Percentiles rank a stretch among this genome's conserved stretches.
These are phyloP conservation scores for Morinoia aosen DNA, from an alignment of 2,888 invertebrate genomes.

Conservation along the genomic window DNA sequence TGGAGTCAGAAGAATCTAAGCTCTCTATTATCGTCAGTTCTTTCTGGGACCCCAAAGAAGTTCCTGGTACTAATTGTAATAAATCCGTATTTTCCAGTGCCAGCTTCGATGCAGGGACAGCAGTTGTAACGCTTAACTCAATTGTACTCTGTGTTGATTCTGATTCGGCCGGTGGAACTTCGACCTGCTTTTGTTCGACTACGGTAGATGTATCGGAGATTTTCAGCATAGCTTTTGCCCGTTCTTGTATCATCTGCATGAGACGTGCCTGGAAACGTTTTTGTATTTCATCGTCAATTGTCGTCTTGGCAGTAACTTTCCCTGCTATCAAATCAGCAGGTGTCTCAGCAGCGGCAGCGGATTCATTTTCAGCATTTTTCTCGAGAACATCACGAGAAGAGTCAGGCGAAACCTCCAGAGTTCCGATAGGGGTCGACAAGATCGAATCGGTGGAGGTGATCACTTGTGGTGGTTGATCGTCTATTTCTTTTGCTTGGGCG, in stretches of 20 bases:
- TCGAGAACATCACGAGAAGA: not conserved
- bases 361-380: not conserved
- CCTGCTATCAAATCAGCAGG: not conserved
- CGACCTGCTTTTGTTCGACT: not conserved
- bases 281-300: conserved; percentile 19
- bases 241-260: conserved; percentile 31
- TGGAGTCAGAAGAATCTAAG: not conserved
- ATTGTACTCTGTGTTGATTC: not conserved
- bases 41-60: not conserved
- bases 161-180: not conserved
- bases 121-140: not conserved
- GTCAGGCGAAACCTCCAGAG: not conserved
- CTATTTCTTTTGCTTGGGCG: not conserved
- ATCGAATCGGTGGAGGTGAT: not conserved
- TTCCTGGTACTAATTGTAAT: not conserved
- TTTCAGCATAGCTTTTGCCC: not conserved
- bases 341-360: not conserved
- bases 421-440: not conserved
- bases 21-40: not conserved
- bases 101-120: not conserved
- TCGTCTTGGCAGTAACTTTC: not conserved
- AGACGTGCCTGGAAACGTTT: conserved; percentile 30
- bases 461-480: not conserved
- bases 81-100: not conserved
- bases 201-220: not conserved